Evolutionary conservation across 2,797 vertebrate genomes (phyloP).

Genomic region (Poecilia gillii): DNA sequence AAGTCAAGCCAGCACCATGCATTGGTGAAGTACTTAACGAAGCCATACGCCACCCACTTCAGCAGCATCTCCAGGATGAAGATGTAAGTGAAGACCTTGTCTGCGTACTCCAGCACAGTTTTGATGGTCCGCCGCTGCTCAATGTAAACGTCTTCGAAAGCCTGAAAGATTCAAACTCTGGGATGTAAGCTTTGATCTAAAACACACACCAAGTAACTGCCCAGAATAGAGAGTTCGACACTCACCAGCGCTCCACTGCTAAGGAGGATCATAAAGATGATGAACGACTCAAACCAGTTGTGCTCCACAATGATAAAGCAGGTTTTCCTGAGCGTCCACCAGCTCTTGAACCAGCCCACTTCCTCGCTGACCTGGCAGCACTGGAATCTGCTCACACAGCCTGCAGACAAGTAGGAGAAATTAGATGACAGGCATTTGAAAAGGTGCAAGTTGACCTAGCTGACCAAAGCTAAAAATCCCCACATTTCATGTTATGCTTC

Average conservation of each 20-base stretch:
- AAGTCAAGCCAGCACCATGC: slow-evolving; percentile 99
- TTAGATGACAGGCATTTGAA: not conserved
- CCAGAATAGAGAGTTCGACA: slow-evolving; percentile 4
- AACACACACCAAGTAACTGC: not conserved
- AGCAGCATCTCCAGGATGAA: slow-evolving; percentile 99
- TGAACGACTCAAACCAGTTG: slow-evolving; percentile 99
- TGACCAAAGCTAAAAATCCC: too few relatives aligned
- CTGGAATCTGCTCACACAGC: slow-evolving; percentile 91
- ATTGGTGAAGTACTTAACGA: slow-evolving; percentile 97
- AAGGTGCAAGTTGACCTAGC: not conserved
- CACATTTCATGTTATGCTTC: not conserved
- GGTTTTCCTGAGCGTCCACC: slow-evolving; percentile 97
- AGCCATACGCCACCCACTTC: slow-evolving; percentile 99
- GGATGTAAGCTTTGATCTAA: not conserved
- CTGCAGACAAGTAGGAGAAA: slow-evolving; percentile 66
- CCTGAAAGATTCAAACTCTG: slow-evolving; percentile 74
- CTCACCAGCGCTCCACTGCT: slow-evolving; percentile 97
- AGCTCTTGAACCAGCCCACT: slow-evolving; percentile 86
- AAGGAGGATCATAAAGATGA: slow-evolving; percentile 99
- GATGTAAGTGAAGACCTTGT: slow-evolving; percentile 97
- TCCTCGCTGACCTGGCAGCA: slow-evolving; percentile 94
- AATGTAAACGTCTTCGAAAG: slow-evolving; percentile 98
- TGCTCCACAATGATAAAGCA: slow-evolving; percentile 98
- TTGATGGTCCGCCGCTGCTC: slow-evolving; percentile 93
- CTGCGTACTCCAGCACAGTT: slow-evolving; percentile 93